Evolutionary conservation across 2,113 vertebrate species (phyloP).

Genomic region (Gasterosteus nipponicus): DNA sequence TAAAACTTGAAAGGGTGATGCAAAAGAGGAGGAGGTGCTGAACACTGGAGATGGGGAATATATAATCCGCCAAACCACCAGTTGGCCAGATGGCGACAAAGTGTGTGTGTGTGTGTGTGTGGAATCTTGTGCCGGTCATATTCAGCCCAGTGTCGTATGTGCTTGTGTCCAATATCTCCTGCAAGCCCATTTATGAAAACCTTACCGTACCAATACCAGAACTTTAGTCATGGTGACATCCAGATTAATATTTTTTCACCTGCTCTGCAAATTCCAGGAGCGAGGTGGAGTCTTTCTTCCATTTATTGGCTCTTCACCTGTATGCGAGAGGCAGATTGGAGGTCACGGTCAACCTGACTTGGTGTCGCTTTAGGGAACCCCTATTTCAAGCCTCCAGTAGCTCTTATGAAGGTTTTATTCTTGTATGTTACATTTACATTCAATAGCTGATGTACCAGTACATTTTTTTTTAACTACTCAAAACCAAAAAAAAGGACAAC

Average conservation of each 20-base stretch:
- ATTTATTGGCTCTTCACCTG: too few relatives aligned
- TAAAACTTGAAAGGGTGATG: slow-evolving; percentile 78
- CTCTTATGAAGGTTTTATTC: too few relatives aligned
- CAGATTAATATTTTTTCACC: not conserved
- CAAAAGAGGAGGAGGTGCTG: slow-evolving; percentile 53
- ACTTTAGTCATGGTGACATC: slow-evolving; percentile 1
- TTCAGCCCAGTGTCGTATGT: not conserved
- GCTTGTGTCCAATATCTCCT: slow-evolving; percentile 12
- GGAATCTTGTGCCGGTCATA: slow-evolving; percentile 13
- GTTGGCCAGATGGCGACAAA: slow-evolving; percentile 44
- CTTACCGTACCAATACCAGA: not conserved
- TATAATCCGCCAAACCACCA: slow-evolving; percentile 37
- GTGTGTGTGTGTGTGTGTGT: not conserved
- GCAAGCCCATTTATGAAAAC: not conserved
- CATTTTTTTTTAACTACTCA: too few relatives aligned
- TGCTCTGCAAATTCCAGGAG: not conserved
- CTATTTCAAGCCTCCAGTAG: too few relatives aligned
- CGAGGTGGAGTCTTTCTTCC: not conserved
- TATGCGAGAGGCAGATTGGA: too few relatives aligned
- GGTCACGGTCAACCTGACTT: too few relatives aligned
- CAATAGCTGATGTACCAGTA: too few relatives aligned
- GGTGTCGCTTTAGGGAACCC: too few relatives aligned
- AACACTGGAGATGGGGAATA: slow-evolving; percentile 44
- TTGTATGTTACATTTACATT: too few relatives aligned
- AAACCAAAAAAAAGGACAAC: too few relatives aligned